phyloP scores from a whole-genome alignment of 1,140 invertebrate genomes.

The Lycorma delicatula region DNA sequence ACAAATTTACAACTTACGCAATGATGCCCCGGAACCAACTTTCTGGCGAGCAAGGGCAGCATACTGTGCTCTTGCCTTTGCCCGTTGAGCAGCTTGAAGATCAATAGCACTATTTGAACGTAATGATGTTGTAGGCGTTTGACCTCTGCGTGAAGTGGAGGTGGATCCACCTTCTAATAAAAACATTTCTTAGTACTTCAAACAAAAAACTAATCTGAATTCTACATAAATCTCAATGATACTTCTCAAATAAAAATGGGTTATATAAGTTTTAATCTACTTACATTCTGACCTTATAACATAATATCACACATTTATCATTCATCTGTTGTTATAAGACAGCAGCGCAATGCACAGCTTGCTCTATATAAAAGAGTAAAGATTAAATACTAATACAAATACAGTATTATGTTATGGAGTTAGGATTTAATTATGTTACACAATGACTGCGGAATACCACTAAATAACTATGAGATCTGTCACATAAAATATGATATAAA shows the following conservation, averaged over 20 bases:
- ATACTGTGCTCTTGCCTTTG: constrained; percentile 70
- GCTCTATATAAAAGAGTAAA: too few species aligned
- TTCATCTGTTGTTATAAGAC: not conserved
- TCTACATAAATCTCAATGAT: not conserved
- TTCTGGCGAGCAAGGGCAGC: constrained; percentile 66
- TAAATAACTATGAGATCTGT: too few species aligned
- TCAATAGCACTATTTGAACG: constrained; percentile 91
- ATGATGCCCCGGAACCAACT: constrained; percentile 56
- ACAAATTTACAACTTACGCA: constrained; percentile 53
- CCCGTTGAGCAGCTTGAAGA: constrained; percentile 76
- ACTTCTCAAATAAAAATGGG: not conserved
- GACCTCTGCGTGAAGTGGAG: not conserved
- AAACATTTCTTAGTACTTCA: not conserved
- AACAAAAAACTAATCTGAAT: not conserved
- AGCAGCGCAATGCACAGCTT: too few species aligned
- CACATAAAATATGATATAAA: too few species aligned
- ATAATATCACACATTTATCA: constrained; percentile 4
- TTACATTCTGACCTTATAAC: not conserved
- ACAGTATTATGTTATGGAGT: too few species aligned
- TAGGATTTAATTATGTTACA: too few species aligned
- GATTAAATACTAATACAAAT: too few species aligned
- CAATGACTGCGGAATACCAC: too few species aligned
- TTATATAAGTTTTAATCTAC: not conserved
- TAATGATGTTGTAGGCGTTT: constrained; percentile 31
- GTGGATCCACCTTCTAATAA: not conserved